phyloP scores from a whole-genome alignment of 1,140 invertebrate species.

The Hylaeus volcanicus region DNA sequence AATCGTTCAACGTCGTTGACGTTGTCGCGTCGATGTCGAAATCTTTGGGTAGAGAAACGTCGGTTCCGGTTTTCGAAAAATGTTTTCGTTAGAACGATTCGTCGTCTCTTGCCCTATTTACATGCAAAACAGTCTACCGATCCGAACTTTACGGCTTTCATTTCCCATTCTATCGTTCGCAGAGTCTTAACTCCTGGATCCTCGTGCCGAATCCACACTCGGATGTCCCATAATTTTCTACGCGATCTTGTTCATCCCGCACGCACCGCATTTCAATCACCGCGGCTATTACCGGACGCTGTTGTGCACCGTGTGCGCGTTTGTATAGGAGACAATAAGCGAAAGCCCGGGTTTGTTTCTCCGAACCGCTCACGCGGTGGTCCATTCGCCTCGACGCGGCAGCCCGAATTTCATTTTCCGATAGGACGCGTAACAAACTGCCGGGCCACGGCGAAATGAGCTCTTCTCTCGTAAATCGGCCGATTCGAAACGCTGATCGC shows the following conservation, averaged over 20 bases:
- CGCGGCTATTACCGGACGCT: neutral
- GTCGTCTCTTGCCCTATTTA: too few relatives aligned
- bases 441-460: neutral
- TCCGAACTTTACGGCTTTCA: neutral
- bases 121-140: too few relatives aligned
- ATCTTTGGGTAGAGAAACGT: too few relatives aligned
- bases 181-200: slow-evolving; percentile 1
- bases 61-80: too few relatives aligned
- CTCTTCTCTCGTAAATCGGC: neutral
- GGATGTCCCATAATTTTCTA: slow-evolving; percentile 12
- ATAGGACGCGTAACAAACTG: neutral
- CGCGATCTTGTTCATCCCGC: neutral
- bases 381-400: neutral
- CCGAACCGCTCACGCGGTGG: neutral
- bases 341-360: neutral
- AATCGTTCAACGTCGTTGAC: too few relatives aligned
- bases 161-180: neutral
- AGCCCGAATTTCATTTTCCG: slow-evolving; percentile 12
- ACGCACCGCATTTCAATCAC: neutral
- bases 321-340: neutral
- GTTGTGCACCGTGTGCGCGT: neutral
- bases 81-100: too few relatives aligned
- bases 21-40: too few relatives aligned
- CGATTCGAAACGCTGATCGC: neutral
- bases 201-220: neutral